Evolutionary conservation across 2,797 vertebrate genomes (phyloP), one percentile per base, ranked within the genome.

Genomic region (Eulemur rubriventer): DNA sequence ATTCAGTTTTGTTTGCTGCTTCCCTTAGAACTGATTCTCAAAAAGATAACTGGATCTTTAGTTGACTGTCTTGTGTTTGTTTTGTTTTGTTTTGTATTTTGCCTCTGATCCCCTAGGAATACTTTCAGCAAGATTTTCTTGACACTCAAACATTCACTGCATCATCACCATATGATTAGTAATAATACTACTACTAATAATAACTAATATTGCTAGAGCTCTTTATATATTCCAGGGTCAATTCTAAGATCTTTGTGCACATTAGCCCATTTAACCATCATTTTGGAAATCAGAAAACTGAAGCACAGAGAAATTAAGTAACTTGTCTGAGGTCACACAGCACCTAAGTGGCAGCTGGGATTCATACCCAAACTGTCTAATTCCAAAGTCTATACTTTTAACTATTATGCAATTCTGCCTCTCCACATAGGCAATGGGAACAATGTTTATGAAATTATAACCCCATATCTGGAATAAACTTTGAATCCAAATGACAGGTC

Each of bases 111-210:
- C 93, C 69, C 61, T 52, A 79, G 38, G 41, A 89, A 79, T 75
- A 20, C 63, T 93, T 84, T 67, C 86, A 55, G 57, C 78, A 85
- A 92, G 65, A 67, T 78, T 91, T 89, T 30, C 41, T 18, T 96
- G 65, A 81, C 24, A 20, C 38, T 35, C 20, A 55, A 90, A 57
- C 33, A 65, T 52, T 59, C 50, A 59, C 52, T 50, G 79, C 69
- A 81, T 18, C 33, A 18, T n/a, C 75, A 86, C 59, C 41, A 38
- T 48, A 55, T 61, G 18, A 13, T 70, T 24, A 67, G 20, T 63
- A 72, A 43, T 59, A 72, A n/a, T 16, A 86, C 7, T 16, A 20
- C 20, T 50, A 48, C 22, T 69, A 75, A 65, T 50, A 81, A 69
- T 41, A 65, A 86, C 41, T 35, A 78, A 65, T 38, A 16, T 18